Evolutionary conservation across 1,140 invertebrate genomes (phyloP).

Genomic region (Notospermus geniculatus): DNA sequence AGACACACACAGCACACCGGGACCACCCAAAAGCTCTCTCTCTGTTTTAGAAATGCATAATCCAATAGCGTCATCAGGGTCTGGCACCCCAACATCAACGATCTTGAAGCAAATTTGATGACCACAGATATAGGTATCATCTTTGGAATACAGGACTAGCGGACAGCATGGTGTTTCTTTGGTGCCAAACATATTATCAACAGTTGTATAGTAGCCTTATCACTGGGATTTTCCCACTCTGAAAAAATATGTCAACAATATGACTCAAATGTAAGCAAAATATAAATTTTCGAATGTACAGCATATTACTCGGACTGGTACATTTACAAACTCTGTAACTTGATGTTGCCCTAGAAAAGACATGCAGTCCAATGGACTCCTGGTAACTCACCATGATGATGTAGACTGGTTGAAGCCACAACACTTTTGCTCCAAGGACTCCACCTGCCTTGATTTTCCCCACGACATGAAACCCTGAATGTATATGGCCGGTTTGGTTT

Average conservation of each 20-base stretch:
- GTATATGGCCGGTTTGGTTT: conserved; percentile 37
- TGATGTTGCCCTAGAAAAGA: too few species aligned
- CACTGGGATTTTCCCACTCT: conserved; percentile 39
- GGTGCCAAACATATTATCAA: conserved; percentile 45
- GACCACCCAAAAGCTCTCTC: conserved; percentile 6
- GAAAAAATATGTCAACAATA: too few species aligned
- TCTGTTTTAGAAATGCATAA: conserved; percentile 7
- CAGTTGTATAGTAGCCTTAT: conserved; percentile 39
- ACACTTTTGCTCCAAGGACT: conserved; percentile 43
- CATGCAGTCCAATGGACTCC: not conserved
- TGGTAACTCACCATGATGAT: conserved; percentile 39
- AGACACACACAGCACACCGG: conserved; percentile 5
- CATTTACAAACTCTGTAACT: too few species aligned
- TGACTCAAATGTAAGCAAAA: too few species aligned
- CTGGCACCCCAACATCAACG: conserved; percentile 36
- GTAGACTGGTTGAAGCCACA: conserved; percentile 36
- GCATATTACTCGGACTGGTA: too few species aligned
- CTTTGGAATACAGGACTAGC: conserved; percentile 37
- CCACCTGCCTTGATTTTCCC: conserved; percentile 34
- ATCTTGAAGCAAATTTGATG: conserved; percentile 38
- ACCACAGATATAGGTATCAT: conserved; percentile 30
- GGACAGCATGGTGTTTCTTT: conserved; percentile 26
- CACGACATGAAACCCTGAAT: conserved; percentile 41
- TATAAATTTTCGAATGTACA: too few species aligned
- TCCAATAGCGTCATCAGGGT: conserved; percentile 8